Evolutionary conservation across 2,888 invertebrate species (phyloP).

Genomic region (Limenitis camilla): DNA sequence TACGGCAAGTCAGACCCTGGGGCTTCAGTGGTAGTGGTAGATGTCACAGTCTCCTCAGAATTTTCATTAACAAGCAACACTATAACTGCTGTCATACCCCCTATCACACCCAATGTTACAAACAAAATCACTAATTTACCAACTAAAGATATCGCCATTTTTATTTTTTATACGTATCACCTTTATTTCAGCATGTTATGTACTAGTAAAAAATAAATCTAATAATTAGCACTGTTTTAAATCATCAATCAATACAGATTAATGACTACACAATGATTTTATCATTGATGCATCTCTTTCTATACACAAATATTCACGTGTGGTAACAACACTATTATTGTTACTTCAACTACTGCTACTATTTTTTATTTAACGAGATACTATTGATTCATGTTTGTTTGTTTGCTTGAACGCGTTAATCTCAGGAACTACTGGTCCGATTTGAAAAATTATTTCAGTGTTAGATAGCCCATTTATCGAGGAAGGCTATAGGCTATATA

Average conservation of each 20-base stretch:
- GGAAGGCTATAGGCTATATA: too few species aligned
- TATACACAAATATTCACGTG: too few species aligned
- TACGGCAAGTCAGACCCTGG: slow-evolving; percentile 29
- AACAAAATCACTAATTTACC: slow-evolving; percentile 47
- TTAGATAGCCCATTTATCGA: too few species aligned
- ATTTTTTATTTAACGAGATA: too few species aligned
- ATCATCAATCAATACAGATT: neutral
- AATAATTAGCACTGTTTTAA: neutral
- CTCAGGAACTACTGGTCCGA: too few species aligned
- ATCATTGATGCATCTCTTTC: neutral
- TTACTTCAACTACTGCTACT: too few species aligned
- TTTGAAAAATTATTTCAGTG: too few species aligned
- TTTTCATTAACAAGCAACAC: slow-evolving; percentile 37
- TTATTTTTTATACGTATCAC: slow-evolving; percentile 6
- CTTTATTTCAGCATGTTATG: neutral
- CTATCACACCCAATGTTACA: slow-evolving; percentile 43
- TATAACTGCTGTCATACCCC: slow-evolving; percentile 44
- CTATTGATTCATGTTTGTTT: too few species aligned
- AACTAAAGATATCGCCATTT: slow-evolving; percentile 26
- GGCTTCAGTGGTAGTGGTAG: slow-evolving; percentile 7
- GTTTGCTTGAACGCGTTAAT: too few species aligned
- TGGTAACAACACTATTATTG: too few species aligned
- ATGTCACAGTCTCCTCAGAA: neutral
- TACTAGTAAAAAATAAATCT: neutral
- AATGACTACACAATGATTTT: neutral